These are phyloP conservation scores for Megaleporinus macrocephalus DNA, from an alignment of 2,113 vertebrate genomes.

Conservation along the genomic window DNA sequence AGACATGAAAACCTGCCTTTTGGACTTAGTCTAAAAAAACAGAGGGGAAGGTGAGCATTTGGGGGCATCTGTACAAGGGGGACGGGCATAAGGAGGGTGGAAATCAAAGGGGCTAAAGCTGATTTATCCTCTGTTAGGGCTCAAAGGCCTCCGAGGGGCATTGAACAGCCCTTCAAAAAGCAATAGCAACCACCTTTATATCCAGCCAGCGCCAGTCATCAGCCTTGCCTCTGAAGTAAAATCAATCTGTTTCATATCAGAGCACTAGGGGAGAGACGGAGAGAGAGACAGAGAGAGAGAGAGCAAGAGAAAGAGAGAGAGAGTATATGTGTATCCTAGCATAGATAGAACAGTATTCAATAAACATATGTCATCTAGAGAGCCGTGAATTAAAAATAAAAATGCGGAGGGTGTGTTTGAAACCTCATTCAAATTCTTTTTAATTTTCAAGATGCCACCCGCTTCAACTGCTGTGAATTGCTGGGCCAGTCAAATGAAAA, in stretches of 20 bases:
- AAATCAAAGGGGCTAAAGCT: conserved; percentile 72
- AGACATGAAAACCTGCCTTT: conserved; percentile 55
- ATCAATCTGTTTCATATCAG: conserved; percentile 78
- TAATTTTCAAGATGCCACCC: conserved; percentile 32
- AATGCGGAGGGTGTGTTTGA: conserved; percentile 7
- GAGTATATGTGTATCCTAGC: conserved; percentile 21
- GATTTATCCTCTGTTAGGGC: conserved; percentile 73
- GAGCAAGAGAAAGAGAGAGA: conserved; percentile 28
- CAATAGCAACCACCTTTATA: conserved; percentile 74
- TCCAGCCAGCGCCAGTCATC: conserved; percentile 76
- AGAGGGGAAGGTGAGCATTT: conserved; percentile 33
- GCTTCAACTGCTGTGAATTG: conserved; percentile 23
- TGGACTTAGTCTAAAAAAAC: conserved; percentile 25
- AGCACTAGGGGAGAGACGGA: conserved; percentile 55
- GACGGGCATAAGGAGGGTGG: conserved; percentile 47
- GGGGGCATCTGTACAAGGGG: conserved; percentile 36
- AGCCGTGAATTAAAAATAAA: conserved; percentile 41
- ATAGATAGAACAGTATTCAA: conserved; percentile 51
- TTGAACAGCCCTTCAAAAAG: conserved; percentile 68
- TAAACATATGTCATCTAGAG: conserved; percentile 52
- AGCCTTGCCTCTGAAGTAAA: conserved; percentile 73
- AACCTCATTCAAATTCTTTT: conserved; percentile 44
- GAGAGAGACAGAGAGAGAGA: conserved; percentile 14
- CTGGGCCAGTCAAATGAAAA: conserved; percentile 34
- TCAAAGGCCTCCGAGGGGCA: conserved; percentile 63